phyloP scores from a whole-genome alignment of 30 jellyfish, hydroid and myxozoan genomes.

The Catostylus mosaicus region DNA sequence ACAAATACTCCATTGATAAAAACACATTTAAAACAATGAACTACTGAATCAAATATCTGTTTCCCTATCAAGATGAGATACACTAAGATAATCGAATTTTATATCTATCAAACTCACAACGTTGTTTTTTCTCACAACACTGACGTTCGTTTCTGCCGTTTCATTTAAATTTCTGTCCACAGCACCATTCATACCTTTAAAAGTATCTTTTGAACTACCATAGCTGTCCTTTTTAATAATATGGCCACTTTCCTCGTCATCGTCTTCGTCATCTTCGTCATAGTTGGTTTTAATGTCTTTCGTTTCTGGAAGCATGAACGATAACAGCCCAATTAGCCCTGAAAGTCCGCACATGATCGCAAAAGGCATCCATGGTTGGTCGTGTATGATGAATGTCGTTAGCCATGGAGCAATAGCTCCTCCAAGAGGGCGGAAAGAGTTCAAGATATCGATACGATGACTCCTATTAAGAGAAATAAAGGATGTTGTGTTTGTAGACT shows the following conservation, averaged over 20 bases:
- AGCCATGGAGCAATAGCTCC: constrained; percentile 82
- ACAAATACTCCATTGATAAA: not conserved
- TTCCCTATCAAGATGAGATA: constrained; percentile 48
- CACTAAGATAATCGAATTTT: constrained; percentile 18
- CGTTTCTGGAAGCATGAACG: constrained; percentile 50
- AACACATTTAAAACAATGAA: not conserved
- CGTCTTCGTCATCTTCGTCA: constrained; percentile 25
- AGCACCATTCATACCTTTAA: constrained; percentile 11
- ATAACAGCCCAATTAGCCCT: constrained; percentile 35
- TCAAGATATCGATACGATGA: constrained; percentile 48
- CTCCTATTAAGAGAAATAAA: constrained; percentile 22
- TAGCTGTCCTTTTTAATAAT: not conserved
- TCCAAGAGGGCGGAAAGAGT: constrained; percentile 57
- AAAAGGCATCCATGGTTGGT: constrained; percentile 35
- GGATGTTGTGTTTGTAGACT: too few species aligned
- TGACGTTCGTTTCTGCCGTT: constrained; percentile 5
- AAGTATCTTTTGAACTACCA: not conserved
- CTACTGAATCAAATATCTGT: constrained; percentile 24
- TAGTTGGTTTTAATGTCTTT: not conserved
- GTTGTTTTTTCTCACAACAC: not conserved
- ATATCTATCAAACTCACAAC: not conserved
- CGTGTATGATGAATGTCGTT: constrained; percentile 19
- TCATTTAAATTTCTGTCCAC: constrained; percentile 16
- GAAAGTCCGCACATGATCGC: constrained; percentile 51
- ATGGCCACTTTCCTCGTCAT: not conserved